Percentiles rank a stretch among this genome's conserved stretches.
These are phyloP conservation scores for Epinephelus awoara DNA, from an alignment of 2,797 vertebrate species.

Conservation along the genomic window DNA sequence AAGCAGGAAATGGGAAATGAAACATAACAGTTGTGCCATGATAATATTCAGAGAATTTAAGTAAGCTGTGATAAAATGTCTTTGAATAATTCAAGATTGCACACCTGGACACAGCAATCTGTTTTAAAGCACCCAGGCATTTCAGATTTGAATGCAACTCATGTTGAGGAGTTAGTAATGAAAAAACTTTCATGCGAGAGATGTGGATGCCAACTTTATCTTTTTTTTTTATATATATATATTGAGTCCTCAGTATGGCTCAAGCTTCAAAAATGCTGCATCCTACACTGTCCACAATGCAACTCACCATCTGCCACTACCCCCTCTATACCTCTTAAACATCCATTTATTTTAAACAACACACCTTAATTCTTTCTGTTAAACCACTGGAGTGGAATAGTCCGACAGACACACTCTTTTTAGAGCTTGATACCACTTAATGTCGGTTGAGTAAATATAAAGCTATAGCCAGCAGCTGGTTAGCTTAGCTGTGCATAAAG, in stretches of 20 bases:
- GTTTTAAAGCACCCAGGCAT: background rate
- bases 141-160: too few species aligned
- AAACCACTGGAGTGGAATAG: background rate
- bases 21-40: background rate
- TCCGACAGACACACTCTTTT: background rate
- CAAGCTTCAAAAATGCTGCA: too few species aligned
- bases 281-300: too few species aligned
- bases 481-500: slow-evolving; percentile 2
- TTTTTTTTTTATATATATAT: too few species aligned
- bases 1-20: slow-evolving; percentile 12
- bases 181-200: background rate
- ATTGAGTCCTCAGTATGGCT: background rate
- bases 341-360: background rate
- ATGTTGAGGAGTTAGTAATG: background rate
- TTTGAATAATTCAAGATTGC: background rate
- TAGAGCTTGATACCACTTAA: background rate
- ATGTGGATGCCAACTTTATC: background rate
- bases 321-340: background rate
- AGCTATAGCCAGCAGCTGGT: background rate
- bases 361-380: background rate
- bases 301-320: too few species aligned
- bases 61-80: background rate
- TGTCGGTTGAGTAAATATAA: background rate
- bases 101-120: background rate
- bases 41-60: background rate